Evolutionary conservation across 2,797 vertebrate genomes (phyloP), one percentile per base, ranked within the genome.

Genomic region (Oophaga sylvatica): DNA sequence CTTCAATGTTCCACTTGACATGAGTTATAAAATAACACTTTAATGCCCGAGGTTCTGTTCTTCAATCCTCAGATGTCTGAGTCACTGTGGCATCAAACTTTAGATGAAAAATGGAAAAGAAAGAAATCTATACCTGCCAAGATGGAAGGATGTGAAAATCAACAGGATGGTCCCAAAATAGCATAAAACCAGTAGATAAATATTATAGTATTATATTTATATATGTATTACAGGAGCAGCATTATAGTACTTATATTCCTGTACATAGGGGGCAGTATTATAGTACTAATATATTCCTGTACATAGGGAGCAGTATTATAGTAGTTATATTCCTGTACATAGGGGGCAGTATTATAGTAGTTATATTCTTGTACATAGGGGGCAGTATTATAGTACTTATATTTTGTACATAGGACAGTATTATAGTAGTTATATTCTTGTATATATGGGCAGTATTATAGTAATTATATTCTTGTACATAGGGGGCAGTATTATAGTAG

Each of bases 1-100:
- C 57, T 88, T 68, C 65, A 56, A 63, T 20, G 82, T 88, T 88
- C 75, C 82, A 62, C 76, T 84, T 88, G 81, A 88, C 81, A 80
- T 35, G 76, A 84, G 65, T 88, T 88, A 88, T 88, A 80, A 84
- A 88, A 88, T 75, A 84, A 65, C 75, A 60, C 76, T 70, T 63
- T 11, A 6, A 31, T 48, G 87, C 81, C 81, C 16, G 75, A 80
- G 87, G 87, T 84, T 65, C 22, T 68, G 48, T 31, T 7, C 65
- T 53, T 22, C 67, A 22, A 59, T 68, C 65, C 57, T 81, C 41
- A n/a, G 62, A 79, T 87, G 81, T 81, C 81, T 57, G 80, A 79
- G 87, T 83, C 81, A 11, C 76, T 10, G 29, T 19, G 7, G 67
- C 82, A 88, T 35, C 57, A 16, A 75, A 45, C n/a, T 31, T 31